Evolutionary conservation across 2,797 vertebrate genomes (phyloP), one percentile per base, ranked within the genome.

Genomic region (Delichon dasypus): DNA sequence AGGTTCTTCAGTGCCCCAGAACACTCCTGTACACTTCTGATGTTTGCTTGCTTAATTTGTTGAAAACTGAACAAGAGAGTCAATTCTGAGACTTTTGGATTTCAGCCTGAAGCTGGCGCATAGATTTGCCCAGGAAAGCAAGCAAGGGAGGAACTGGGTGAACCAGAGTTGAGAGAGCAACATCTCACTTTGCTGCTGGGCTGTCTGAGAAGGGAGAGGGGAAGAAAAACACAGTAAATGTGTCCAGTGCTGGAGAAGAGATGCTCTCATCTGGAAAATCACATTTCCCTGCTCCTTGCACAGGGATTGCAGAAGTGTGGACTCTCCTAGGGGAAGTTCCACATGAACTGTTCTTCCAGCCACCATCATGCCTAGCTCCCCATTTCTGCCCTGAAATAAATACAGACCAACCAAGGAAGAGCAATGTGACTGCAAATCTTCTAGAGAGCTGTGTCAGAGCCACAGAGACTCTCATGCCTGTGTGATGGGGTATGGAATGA

Each of bases 401-500:
- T 44, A 48, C 42, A 84, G 61, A 68, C 23, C 68, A 61, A 45
- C 15, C 5, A 13, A 89, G n/a, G 11, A 70, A 47, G 23, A 85
- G n/a, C 62, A 92, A 7, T 1, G 11, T 2, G 5, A 81, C 64
- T 58, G 34, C 58, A 94, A 91, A 91, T 81, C 70, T 84, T 29
- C 89, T 94, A 19, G 58, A 79, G 73, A 92, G 82, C 92, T 78
- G 55, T 67, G 61, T 83, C 51, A 94, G 82, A 95, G 81, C 36
- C 66, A 51, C 72, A 32, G 53, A 60, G 26, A 54, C 45, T 74
- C 38, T 92, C 36, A 11, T 82, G 87, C 64, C 90, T 85, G 80
- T 91, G 95, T 94, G 96, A 93, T 9, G 0, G 85, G 2, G 12
- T 91, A 6, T 94, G 92, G 93, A 97, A 85, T 93, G 86, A 74